Evolutionary conservation across 2,888 invertebrate species (phyloP), one percentile per base, ranked within the genome.

Genomic region (Acleris cristana): DNA sequence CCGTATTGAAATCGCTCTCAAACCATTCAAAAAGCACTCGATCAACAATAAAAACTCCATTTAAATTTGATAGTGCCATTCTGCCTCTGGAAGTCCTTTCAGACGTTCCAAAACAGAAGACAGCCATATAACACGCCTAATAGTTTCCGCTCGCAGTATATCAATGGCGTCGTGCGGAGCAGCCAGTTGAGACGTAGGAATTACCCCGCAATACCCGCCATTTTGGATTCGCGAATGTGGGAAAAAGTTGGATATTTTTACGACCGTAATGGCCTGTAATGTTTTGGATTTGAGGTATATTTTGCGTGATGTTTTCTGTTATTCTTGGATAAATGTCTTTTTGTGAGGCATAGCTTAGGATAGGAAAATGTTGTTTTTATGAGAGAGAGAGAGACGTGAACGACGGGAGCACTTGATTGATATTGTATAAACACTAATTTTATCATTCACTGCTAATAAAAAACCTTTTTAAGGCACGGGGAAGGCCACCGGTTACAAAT

Each of bases 71-170:
- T 40, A 49, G n/a, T 30, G 52, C n/a, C 14, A 21, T 51, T 48
- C 8, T 40, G 40, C 51, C 23, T 40, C 54, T 30, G 51, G 55
- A 65, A 48, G 49, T 30, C 60, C 55, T 59, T 59, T 59, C 60
- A 65, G 40, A 60, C 51, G 55, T 56, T 61, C 60, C 56, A 52
- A 55, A 61, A 56, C 51, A 61, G 49, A 61, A 52, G 54, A 65
- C 54, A 54, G n/a, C 49, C 60, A 65, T 61, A 65, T 65, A 65
- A 51, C 60, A 61, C 65, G n/a, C 26, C 44, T 61, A 60, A 61
- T 65, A 65, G 65, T 65, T 65, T 65, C 65, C 65, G 54, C 54
- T 26, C 23, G 51, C 65, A 56, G 23, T 65, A 65, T 61, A 65
- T 65, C 65, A 65, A 61, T 26, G n/a, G 54, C 16, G 64, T 64